Base-by-base conservation (phyloP, 2,797 vertebrate species). In the Emys orbicularis region DNA sequence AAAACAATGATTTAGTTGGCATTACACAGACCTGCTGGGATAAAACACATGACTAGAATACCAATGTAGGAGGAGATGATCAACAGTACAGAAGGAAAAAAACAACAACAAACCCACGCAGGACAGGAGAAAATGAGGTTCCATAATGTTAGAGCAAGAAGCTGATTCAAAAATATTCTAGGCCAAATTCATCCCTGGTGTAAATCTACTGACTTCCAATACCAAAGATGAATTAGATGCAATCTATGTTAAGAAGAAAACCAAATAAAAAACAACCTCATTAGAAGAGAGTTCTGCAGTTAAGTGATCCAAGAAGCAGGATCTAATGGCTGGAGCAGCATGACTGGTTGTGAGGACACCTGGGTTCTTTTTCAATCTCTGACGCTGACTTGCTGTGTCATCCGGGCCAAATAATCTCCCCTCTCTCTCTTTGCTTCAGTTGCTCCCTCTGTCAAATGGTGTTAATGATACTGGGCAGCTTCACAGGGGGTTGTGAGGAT, bases 1-100 rank as follows among this genome's bases (percentile, higher is more conserved):
- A 97, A 95, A 96, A 95, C 92, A 95, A 92, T 91, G 91, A 95
- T 96, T 96, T 95, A 94, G 87, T 53, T 93, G 92, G 83, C 76
- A 86, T 96, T 96, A 89, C 65, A 94, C 86, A 96, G 95, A 94
- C 41, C 0, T 23, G 53, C 86, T 94, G 88, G 95, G 92, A 90
- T 94, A 95, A 96, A 1, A 9, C 50, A 12, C 92, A 77, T 94
- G 96, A 95, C 89, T 94, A 84, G 92, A 97, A 97, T 97, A 92
- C 77, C 91, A 94, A 95, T 94, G 96, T 87, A 94, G 74, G 57
- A 72, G 95, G 88, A 91, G 89, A 96, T 0, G 27, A 95, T 96
- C 94, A 96, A 94, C 87, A 88, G 59, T 52, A 89, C 86, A 87
- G 52, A 19, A 81, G 65, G 47, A 68, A 77, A 77, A 81, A 29